These are phyloP conservation scores for Onychomys torridus DNA, from an alignment of 2,797 vertebrate species.

Conservation along the genomic window DNA sequence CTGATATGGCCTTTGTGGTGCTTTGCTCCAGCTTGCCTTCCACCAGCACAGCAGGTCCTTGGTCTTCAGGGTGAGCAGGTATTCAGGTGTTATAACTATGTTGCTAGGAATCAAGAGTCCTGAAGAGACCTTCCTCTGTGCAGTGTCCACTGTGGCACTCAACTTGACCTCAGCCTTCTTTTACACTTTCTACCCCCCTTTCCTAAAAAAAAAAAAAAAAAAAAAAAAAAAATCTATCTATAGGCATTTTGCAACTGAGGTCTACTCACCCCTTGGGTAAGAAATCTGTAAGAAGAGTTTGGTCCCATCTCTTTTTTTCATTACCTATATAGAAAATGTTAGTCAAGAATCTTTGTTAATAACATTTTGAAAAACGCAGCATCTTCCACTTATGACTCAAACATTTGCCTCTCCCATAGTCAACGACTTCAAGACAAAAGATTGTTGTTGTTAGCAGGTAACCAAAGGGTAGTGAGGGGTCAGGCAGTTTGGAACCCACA, in stretches of 20 bases:
- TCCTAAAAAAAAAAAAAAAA: background rate
- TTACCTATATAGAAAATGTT: background rate
- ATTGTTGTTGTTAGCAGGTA: background rate
- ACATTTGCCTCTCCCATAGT: background rate
- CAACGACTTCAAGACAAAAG: background rate
- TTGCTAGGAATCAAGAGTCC: too few species aligned
- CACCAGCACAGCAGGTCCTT: accelerated
- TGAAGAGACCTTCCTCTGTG: background rate
- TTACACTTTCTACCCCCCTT: background rate
- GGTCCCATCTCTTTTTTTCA: background rate
- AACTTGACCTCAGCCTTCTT: background rate
- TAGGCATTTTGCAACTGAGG: background rate
- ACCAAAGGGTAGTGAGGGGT: background rate
- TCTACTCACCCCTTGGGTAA: background rate
- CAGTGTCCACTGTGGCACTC: too few species aligned
- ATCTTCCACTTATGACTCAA: background rate
- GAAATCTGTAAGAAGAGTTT: background rate
- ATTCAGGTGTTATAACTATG: background rate
- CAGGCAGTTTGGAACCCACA: background rate
- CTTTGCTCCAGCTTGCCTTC: background rate
- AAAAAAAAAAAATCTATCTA: constrained; percentile 31
- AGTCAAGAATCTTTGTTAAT: background rate
- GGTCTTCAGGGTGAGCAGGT: background rate
- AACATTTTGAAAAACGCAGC: background rate
- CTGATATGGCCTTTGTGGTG: background rate